phyloP scores from a whole-genome alignment of 2,113 vertebrate genomes.

The Cavia porcellus region DNA sequence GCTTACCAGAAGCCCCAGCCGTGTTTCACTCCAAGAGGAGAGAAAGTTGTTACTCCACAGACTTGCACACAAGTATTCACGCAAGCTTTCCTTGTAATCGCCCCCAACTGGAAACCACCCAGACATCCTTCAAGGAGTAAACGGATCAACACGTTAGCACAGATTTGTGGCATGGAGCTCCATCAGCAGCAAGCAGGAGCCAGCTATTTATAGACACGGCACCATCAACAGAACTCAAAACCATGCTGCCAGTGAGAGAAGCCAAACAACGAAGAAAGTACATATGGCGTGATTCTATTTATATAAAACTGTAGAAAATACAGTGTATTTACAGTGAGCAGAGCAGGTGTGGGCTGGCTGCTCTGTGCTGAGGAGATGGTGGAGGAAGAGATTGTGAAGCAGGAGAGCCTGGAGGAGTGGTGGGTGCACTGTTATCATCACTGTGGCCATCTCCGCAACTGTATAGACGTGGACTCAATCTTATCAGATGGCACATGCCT shows the following conservation, averaged over 20 bases:
- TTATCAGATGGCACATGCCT: accelerated
- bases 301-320: not conserved
- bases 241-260: accelerated
- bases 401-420: not conserved
- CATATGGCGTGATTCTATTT: accelerated
- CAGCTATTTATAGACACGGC: accelerated
- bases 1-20: not conserved
- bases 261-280: not conserved
- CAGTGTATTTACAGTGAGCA: not conserved
- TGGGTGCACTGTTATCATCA: accelerated
- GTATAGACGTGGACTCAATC: accelerated
- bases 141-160: accelerated
- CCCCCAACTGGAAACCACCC: not conserved
- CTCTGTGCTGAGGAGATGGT: not conserved
- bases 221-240: no score
- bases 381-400: accelerated
- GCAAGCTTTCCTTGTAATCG: not conserved
- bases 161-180: accelerated
- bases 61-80: accelerated
- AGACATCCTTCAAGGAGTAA: not conserved
- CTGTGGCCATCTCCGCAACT: accelerated
- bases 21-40: not conserved
- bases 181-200: not conserved
- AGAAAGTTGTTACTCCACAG: not conserved
- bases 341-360: not conserved